These are phyloP conservation scores for Cardinalis cardinalis DNA, from an alignment of 2,113 vertebrate genomes.

Conservation along the genomic window DNA sequence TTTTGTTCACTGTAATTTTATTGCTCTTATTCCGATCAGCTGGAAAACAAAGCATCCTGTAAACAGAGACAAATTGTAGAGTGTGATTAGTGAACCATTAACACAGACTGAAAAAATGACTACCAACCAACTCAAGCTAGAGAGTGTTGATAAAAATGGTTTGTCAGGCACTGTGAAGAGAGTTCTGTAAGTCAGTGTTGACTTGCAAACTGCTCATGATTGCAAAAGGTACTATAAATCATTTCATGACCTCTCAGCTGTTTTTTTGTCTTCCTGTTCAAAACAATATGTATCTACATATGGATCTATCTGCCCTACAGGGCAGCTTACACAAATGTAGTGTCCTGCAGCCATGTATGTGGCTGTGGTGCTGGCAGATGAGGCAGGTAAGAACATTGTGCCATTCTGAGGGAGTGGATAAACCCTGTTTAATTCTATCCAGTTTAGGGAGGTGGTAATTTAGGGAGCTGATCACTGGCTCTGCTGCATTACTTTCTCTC, in stretches of 20 bases:
- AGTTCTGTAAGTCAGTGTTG: background rate
- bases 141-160: background rate
- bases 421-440: background rate
- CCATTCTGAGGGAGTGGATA: background rate
- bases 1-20: background rate
- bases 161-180: background rate
- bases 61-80: background rate
- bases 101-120: background rate
- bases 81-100: background rate
- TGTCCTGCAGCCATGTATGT: background rate
- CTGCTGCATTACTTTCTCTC: background rate
- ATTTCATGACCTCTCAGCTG: background rate
- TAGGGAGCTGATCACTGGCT: background rate
- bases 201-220: background rate
- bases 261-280: background rate
- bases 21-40: background rate
- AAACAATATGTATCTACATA: background rate
- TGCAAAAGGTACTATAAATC: background rate
- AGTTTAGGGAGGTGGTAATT: background rate
- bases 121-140: background rate
- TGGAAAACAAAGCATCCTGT: background rate
- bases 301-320: background rate
- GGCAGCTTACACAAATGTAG: background rate
- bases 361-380: background rate
- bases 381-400: background rate